phyloP scores from a whole-genome alignment of 1,140 invertebrate species.

The Sycophaga agraensis region DNA sequence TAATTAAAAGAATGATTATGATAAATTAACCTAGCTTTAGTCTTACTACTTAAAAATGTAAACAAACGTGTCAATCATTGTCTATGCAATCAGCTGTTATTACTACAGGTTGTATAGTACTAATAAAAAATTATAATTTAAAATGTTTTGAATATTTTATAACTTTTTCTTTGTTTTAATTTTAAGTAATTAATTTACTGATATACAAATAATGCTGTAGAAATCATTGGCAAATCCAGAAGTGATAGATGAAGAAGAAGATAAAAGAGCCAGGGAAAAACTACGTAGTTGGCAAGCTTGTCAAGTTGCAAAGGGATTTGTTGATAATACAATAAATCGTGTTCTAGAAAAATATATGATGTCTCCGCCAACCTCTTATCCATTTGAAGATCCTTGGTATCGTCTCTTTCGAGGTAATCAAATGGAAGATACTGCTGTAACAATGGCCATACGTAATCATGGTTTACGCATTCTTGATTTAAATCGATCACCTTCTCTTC shows the following conservation, averaged over 20 bases:
- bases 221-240: constrained; percentile 29
- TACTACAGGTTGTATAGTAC: too few species aligned
- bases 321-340: constrained; percentile 73
- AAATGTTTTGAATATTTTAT: too few species aligned
- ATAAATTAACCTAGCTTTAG: background rate
- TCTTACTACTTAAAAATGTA: background rate
- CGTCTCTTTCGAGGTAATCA: too few species aligned
- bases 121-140: too few species aligned
- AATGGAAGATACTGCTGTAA: constrained; percentile 62
- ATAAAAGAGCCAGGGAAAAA: constrained; percentile 40
- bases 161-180: too few species aligned
- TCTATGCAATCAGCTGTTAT: too few species aligned
- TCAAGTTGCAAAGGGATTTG: constrained; percentile 69
- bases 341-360: constrained; percentile 66
- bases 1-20: background rate
- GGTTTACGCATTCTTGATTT: constrained; percentile 56
- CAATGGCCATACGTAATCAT: constrained; percentile 60
- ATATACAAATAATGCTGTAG: too few species aligned
- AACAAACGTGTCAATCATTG: background rate
- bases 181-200: too few species aligned
- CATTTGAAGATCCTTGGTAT: constrained; percentile 49
- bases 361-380: constrained; percentile 49
- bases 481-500: constrained; percentile 29
- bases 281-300: constrained; percentile 66
- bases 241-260: constrained; percentile 35